Base-by-base conservation (phyloP, 1,140 invertebrate genomes). In the Euborellia annulipes region DNA sequence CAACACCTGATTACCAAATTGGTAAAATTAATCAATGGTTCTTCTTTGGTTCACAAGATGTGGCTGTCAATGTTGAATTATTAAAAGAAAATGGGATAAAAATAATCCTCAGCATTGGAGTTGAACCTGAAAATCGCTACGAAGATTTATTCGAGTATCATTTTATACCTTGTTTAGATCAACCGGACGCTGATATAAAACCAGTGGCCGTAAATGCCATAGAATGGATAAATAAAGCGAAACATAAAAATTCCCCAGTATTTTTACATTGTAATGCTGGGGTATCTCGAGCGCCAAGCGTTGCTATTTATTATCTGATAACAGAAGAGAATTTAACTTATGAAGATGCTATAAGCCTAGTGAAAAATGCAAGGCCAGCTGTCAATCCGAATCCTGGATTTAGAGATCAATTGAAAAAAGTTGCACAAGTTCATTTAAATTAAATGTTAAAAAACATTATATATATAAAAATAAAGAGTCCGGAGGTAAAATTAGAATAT, bases 181-280 rank as follows among this genome's bases (percentile, higher is more conserved):
- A 84, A 49, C 79, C 80, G 0, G 78, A 82, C 59, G 75, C 70
- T 3, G 54, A 75, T 59, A 61, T 85, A 36, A 53, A 50, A 32
- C 37, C 58, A 3, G 52, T 69, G 20, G 54, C 82, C 22, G 53
- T 63, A 36, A 57, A 67, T 14, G 70, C 73, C 55, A 62, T 73
- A 41, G 47, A 61, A 11, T 77, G 76, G 50, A 76, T 85, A 36
- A 56, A 69, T 2, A 41, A 43, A 56, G 23, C 4, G 23, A 27
- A 27, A 4, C 4, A 4, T 6, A 27, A 27, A 27, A 62, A 54
- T 36, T 70, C 75, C 19, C 79, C 78, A 60, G 68, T 91, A 43
- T 68, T 91, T 43, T 76, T 94, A 1, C 88, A 94, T 63, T 94
- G 90, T 58, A 90, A 91, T 62, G 85, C 88, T 7, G 91, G 91